These are phyloP conservation scores for Lasioglossum zephyrum DNA, from an alignment of 2,888 invertebrate species.

Conservation along the genomic window DNA sequence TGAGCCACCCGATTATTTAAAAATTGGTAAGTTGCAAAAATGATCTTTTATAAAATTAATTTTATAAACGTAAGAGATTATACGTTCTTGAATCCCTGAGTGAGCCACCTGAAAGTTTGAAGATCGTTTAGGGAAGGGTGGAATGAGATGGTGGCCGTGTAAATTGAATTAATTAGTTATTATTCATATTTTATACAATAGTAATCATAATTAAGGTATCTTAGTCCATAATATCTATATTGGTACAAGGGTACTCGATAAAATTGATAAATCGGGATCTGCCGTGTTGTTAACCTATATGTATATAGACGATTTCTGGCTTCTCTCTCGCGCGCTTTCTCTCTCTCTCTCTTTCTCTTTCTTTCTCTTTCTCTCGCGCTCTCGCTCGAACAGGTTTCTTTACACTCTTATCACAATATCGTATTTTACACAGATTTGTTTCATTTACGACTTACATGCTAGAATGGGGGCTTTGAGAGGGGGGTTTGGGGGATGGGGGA, in stretches of 20 bases:
- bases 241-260: slow-evolving; percentile 80
- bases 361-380: slow-evolving; percentile 21
- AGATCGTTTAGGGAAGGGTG: background rate
- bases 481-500: slow-evolving; percentile 6
- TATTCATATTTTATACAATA: slow-evolving; percentile 84
- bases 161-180: slow-evolving; percentile 84
- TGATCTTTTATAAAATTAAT: too few relatives aligned
- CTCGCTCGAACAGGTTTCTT: slow-evolving; percentile 66
- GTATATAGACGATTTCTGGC: slow-evolving; percentile 72
- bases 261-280: slow-evolving; percentile 76
- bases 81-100: background rate
- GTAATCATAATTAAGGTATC: slow-evolving; percentile 84
- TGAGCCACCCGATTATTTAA: too few relatives aligned
- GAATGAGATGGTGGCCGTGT: slow-evolving; percentile 58
- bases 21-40: too few relatives aligned
- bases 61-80: too few relatives aligned
- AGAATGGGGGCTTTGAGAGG: slow-evolving; percentile 38
- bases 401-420: slow-evolving; percentile 83
- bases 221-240: slow-evolving; percentile 82
- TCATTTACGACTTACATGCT: slow-evolving; percentile 79
- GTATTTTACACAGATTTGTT: slow-evolving; percentile 82
- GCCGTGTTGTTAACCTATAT: slow-evolving; percentile 72
- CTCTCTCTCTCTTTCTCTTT: slow-evolving; percentile 27
- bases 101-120: background rate
- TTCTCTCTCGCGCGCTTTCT: slow-evolving; percentile 35